Base-by-base conservation (phyloP, 1,140 invertebrate species). In the Parapsyche elsis region DNA sequence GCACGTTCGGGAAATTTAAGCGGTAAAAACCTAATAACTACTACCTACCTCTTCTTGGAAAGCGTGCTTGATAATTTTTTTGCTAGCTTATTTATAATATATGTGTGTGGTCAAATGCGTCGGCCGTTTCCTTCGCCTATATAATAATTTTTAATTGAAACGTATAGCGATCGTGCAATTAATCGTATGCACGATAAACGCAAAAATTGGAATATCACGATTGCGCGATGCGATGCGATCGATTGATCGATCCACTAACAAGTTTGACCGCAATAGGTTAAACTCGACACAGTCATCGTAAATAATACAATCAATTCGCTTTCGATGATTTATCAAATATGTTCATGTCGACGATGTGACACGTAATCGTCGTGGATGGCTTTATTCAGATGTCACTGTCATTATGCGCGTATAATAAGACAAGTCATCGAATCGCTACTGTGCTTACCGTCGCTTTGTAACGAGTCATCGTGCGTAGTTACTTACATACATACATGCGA, bases 381-480 rank as follows among this genome's bases (percentile, higher is more conserved):
- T 21, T 61, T 19, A 61, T 61, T 61, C 57, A 61, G 57, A 61
- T 61, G 57, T 61, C 57, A 61, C 57, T 61, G 57, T 61, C 57
- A 61, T 61, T 61, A 61, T 19, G 16, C 9, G 9, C 9, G 57
- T 19, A 61, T 61, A 61, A 61, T 21, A 21, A 61, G 57, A 19
- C 57, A 9, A 61, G 57, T 61, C 57, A 19, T 61, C 57, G 9
- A 21, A 19, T 61, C 57, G 57, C 57, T 61, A 61, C 57, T 61
- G 57, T 61, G 16, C 57, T n/a, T 19, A n/a, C n/a, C 7, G 5
- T 61, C 57, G 57, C 16, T 61, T 61, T 61, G 14, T 9, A 21
- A 61, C 21, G 57, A 61, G 57, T 61, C 57, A 61, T 61, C 57
- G 57, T 61, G 9, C 7, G 30, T 53, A 53, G 12, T 53, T 53